A percentile compares a stretch with the other conserved stretches of the same genome.
phyloP scores from a whole-genome alignment of 2,113 vertebrate species.

The Elaphurus davidianus region DNA sequence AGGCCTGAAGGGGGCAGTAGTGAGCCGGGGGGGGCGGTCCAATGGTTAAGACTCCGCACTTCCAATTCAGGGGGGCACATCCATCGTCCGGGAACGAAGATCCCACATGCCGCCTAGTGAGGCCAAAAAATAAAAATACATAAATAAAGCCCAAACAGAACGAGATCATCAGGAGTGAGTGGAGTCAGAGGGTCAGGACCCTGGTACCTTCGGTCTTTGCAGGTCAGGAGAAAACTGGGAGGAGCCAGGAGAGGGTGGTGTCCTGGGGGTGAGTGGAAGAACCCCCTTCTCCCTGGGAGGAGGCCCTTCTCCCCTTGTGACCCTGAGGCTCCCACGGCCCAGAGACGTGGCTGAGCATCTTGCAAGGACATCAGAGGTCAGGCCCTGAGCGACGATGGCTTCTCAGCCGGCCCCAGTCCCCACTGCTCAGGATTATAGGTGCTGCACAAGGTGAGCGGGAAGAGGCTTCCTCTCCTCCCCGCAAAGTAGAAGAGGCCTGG shows the following conservation, averaged over 20 bases:
- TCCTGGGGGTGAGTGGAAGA: neutral
- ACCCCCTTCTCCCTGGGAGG: neutral
- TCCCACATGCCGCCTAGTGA: neutral
- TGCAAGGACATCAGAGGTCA: neutral
- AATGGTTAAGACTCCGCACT: neutral
- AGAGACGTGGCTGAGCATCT: neutral
- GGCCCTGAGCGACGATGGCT: neutral
- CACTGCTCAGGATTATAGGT: neutral
- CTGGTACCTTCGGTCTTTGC: neutral
- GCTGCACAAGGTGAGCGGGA: neutral
- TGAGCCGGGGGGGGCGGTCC: neutral
- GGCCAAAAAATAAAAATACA: neutral
- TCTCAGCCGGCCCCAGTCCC: neutral
- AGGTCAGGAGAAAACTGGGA: neutral
- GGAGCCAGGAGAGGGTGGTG: neutral
- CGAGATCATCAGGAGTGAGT: neutral
- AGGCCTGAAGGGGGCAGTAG: neutral
- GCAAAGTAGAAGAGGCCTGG: rapidly evolving
- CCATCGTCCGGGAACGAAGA: neutral
- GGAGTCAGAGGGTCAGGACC: neutral
- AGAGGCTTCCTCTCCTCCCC: neutral
- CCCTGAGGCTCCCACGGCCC: neutral
- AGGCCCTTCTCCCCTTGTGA: neutral
- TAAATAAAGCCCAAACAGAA: neutral
- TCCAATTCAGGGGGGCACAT: neutral